Evolutionary conservation across 2,113 vertebrate species (phyloP).

Genomic region (Dolichotis patagonum): DNA sequence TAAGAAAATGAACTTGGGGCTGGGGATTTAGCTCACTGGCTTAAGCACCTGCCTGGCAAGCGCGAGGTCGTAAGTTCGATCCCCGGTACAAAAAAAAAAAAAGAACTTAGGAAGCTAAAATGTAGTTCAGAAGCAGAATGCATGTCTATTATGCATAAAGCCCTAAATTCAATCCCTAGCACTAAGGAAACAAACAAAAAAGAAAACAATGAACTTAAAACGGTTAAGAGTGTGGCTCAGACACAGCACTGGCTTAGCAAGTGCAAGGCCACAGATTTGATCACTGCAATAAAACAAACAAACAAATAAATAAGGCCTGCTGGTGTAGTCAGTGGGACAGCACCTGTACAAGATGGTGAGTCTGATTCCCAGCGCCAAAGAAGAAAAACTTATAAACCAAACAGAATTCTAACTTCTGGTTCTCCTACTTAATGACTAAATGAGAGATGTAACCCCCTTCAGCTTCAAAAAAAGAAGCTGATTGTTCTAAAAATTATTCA

Average conservation of each 20-base stretch:
- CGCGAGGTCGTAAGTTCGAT: no score
- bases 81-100: no score
- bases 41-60: no score
- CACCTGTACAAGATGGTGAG: background rate
- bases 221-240: background rate
- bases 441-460: background rate
- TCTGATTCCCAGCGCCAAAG: background rate
- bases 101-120: background rate
- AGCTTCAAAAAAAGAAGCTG: background rate
- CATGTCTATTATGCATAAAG: background rate
- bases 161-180: background rate
- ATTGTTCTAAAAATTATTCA: conserved; percentile 16
- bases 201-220: background rate
- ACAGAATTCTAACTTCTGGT: conserved; percentile 33
- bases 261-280: background rate
- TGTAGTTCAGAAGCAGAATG: background rate
- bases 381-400: conserved; percentile 20
- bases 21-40: no score
- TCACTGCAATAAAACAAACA: background rate
- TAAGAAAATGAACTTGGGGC: conserved; percentile 50
- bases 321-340: background rate
- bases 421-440: conserved; percentile 1
- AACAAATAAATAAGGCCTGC: background rate
- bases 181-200: background rate
- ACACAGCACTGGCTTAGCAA: background rate